phyloP scores from a whole-genome alignment of 37 sponge, comb jelly and placozoan genomes.

The Eunapius fragilis region DNA sequence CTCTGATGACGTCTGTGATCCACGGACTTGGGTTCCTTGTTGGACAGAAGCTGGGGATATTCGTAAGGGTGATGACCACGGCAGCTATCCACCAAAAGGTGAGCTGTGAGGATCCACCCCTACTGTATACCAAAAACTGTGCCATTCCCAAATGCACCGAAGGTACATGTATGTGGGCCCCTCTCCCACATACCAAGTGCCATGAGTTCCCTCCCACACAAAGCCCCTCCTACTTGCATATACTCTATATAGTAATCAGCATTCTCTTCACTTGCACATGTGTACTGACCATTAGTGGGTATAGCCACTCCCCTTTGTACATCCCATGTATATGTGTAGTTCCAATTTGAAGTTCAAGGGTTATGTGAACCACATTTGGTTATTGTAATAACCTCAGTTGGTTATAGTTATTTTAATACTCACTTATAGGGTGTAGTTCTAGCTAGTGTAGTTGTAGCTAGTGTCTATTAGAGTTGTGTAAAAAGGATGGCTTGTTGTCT shows the following conservation, averaged over 20 bases:
- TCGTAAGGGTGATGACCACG: slow-evolving; percentile 39
- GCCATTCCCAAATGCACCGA: neutral
- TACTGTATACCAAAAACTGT: no score
- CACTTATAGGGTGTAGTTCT: no score
- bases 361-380: neutral
- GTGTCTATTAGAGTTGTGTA: no score
- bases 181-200: neutral
- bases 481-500: no score
- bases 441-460: no score
- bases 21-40: slow-evolving; percentile 43
- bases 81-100: slow-evolving; percentile 72
- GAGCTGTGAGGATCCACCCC: neutral
- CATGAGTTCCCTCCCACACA: neutral
- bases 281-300: neutral
- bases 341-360: neutral
- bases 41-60: slow-evolving; percentile 52
- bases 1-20: slow-evolving; percentile 6
- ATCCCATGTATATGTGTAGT: neutral
- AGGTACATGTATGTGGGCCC: no score
- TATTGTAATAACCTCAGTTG: no score
- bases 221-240: neutral
- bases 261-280: no score
- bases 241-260: neutral
- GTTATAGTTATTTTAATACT: no score
- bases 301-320: neutral